A percentile compares a stretch with the other conserved stretches of the same genome.
These are phyloP conservation scores for Perodicticus potto DNA, from an alignment of 2,797 vertebrate species.

Conservation along the genomic window DNA sequence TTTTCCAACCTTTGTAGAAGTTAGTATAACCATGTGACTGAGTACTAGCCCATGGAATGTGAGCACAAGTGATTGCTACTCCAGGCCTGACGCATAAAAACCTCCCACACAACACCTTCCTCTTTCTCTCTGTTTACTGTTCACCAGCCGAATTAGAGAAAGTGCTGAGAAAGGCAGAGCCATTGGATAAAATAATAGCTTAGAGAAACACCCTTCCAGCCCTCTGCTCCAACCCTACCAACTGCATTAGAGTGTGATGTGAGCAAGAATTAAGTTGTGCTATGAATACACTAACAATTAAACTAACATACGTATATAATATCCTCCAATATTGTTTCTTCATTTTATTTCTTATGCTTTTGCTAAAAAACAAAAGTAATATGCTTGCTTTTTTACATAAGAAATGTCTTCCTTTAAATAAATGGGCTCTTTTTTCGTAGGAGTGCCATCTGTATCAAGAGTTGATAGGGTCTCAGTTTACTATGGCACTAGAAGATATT, in stretches of 20 bases:
- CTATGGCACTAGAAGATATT: not conserved
- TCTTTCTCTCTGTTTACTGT: not conserved
- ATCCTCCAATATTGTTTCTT: not conserved
- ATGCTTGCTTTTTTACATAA: not conserved
- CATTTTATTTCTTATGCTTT: conserved; percentile 23
- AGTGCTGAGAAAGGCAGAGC: not conserved
- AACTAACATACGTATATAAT: not conserved
- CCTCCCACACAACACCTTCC: not conserved
- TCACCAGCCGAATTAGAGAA: not conserved
- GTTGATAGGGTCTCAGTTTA: not conserved
- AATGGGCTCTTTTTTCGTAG: not conserved
- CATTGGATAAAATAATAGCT: not conserved
- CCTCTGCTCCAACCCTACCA: not conserved
- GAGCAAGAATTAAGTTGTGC: not conserved
- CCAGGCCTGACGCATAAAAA: not conserved
- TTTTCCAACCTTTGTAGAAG: not conserved
- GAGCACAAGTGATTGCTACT: not conserved
- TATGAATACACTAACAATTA: not conserved
- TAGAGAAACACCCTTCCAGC: not conserved
- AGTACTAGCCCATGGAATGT: not conserved
- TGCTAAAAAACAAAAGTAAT: conserved; percentile 64
- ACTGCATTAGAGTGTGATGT: not conserved
- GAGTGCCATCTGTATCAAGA: not conserved
- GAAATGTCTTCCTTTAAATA: not conserved
- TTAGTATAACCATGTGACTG: not conserved